phyloP scores from a whole-genome alignment of 2,888 invertebrate genomes.

The Polymixis lichenea region DNA sequence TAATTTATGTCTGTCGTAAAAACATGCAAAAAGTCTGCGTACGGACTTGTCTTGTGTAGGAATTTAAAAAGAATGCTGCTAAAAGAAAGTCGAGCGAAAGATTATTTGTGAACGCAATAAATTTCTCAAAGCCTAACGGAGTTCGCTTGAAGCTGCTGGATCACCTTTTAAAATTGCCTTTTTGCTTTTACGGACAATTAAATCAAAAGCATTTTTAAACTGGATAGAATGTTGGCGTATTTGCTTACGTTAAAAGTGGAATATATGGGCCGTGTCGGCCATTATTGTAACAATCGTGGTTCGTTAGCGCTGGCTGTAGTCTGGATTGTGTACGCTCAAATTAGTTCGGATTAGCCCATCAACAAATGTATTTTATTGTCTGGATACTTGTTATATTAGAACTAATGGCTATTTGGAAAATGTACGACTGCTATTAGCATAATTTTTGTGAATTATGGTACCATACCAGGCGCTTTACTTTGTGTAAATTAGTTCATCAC shows the following conservation, averaged over 20 bases:
- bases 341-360: conserved; percentile 44
- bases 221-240: conserved; percentile 42
- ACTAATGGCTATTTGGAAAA: conserved; percentile 15
- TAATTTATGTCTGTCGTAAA: conserved; percentile 62
- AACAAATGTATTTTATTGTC: conserved; percentile 30
- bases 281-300: conserved; percentile 46
- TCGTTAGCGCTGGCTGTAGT: conserved; percentile 45
- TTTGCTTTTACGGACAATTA: conserved; percentile 78
- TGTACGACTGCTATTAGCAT: conserved; percentile 13
- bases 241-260: conserved; percentile 51
- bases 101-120: conserved; percentile 82
- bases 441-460: conserved; percentile 7
- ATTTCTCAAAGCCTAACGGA: conserved; percentile 76
- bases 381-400: conserved; percentile 28
- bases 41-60: conserved; percentile 64
- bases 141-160: conserved; percentile 65
- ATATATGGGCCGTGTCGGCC: conserved; percentile 46
- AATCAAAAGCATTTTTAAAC: conserved; percentile 69
- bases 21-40: conserved; percentile 39
- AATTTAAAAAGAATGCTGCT: conserved; percentile 72
- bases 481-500: too few species aligned
- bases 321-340: conserved; percentile 52
- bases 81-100: conserved; percentile 68
- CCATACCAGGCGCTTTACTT: not conserved
- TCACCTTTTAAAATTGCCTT: conserved; percentile 77